Base-by-base conservation (phyloP, 2,888 invertebrate species). In the Lathronympha strigana region DNA sequence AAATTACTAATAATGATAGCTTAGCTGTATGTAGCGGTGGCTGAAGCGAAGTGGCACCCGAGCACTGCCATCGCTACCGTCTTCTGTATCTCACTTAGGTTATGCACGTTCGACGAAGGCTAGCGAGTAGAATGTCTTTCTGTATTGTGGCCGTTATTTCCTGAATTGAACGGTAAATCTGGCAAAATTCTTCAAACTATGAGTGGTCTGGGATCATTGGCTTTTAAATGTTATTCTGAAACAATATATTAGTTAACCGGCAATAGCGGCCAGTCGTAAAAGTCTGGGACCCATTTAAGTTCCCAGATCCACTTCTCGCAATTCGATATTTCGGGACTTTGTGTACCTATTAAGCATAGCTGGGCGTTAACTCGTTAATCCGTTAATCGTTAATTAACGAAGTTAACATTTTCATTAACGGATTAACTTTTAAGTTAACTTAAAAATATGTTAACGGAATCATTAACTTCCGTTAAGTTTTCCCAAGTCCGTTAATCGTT, bases 61-160 rank as follows among this genome's bases (percentile, higher is more conserved):
- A 83, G 80, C 84, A 83, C 81, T 72, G 78, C 79, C 80, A 83
- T 81, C 70, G 73, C 75, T 43, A 43, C 17, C 40, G 40, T 70
- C 63, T 76, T 70, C 38, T 73, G 69, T 78, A 69, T 73, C 69
- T 80, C 82, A 86, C 82, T 69, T 77, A n/a, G n/a, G 79, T 78
- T 76, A 79, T 90, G 90, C 90, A 90, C 90, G 88, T 74, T 78
- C 75, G 76, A 78, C 74, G 81, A 87, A 86, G 90, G 89, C 89
- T 87, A 86, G 79, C 73, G 77, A 78, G 78, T 88, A 87, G 87
- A 80, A 74, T 71, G 68, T 81, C 79, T 81, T 79, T 79, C 77
- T 78, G 77, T 69, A 69, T 77, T 73, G 82, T 90, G 90, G 90
- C 91, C 91, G 91, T 90, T 92, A 92, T 90, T 91, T 86, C 90